Evolutionary conservation across 2,888 invertebrate species (phyloP).

Genomic region (Cancer borealis): DNA sequence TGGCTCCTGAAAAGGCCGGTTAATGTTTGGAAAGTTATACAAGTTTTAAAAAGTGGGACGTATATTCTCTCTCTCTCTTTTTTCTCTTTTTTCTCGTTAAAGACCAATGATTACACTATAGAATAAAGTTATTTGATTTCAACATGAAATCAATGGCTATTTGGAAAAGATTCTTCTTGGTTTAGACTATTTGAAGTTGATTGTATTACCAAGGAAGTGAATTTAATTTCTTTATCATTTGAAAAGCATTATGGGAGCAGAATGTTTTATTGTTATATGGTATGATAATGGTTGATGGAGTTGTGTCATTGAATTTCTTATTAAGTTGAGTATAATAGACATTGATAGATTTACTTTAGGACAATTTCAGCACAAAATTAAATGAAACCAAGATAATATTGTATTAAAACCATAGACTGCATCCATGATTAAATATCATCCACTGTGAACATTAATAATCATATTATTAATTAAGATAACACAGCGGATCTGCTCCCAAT

Average conservation of each 20-base stretch:
- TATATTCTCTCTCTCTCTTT: neutral
- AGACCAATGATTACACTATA: too few species aligned
- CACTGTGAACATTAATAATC: conserved; percentile 49
- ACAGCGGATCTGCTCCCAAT: neutral
- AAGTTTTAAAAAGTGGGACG: too few species aligned
- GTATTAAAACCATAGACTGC: neutral
- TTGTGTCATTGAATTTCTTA: neutral
- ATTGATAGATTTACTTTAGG: neutral
- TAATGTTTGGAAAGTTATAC: too few species aligned
- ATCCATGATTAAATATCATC: neutral
- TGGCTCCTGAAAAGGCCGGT: too few species aligned
- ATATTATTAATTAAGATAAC: conserved; percentile 50
- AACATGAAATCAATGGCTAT: too few species aligned
- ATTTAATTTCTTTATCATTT: neutral
- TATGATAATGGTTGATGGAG: neutral
- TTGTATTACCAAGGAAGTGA: neutral
- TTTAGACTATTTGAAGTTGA: too few species aligned
- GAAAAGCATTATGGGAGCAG: neutral
- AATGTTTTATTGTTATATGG: neutral
- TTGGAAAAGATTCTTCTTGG: too few species aligned
- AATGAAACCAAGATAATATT: neutral
- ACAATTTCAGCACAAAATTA: too few species aligned
- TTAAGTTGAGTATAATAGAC: neutral
- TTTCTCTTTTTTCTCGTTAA: neutral
- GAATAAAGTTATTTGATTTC: too few species aligned